Evolutionary conservation across 2,797 vertebrate genomes (phyloP), one percentile per base, ranked within the genome.

Genomic region (Discoglossus pictus): DNA sequence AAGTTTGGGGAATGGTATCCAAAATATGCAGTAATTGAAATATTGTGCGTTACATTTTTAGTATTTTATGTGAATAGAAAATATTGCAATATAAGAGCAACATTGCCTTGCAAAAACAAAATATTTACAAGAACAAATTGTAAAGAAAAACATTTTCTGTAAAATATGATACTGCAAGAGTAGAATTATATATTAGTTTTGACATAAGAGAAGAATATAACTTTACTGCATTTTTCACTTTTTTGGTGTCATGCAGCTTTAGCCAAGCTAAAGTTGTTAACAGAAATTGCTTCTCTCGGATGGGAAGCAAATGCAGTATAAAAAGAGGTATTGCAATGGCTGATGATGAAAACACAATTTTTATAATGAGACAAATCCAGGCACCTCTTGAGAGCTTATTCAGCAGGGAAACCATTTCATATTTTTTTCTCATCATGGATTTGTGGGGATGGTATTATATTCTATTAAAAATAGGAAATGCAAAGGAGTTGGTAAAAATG

Each of bases 341-440:
- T 35, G 7, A 76, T 68, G 75, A 83, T 77, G 61, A 77, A 75
- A 83, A 83, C 79, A 68, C 80, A 82, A n/a, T 83, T 15, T 83
- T 61, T 79, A 77, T 86, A 82, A 83, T 83, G 79, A 87, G 80
- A 83, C 76, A 84, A 87, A 86, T 82, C 79, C 75, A 71, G 69
- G 74, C 73, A 78, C 77, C 80, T 84, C 70, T 46, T 54, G 79
- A 76, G 79, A 88, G 24, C 44, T 79, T 68, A 73, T 87, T 80
- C 80, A 7, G 52, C 64, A 75, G 74, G 68, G 78, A 82, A 84
- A 80, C 67, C 16, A 79, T 80, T 84, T 79, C 55, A 76, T 80
- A 71, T 81, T 81, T n/a, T n/a, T 80, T 74, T 84, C 84, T 82
- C 78, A 82, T 86, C 81, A 35, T 35, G 25, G 17, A 52, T 79